These are phyloP conservation scores for Pipistrellus nathusii DNA, from an alignment of 2,797 vertebrate genomes.

Conservation along the genomic window DNA sequence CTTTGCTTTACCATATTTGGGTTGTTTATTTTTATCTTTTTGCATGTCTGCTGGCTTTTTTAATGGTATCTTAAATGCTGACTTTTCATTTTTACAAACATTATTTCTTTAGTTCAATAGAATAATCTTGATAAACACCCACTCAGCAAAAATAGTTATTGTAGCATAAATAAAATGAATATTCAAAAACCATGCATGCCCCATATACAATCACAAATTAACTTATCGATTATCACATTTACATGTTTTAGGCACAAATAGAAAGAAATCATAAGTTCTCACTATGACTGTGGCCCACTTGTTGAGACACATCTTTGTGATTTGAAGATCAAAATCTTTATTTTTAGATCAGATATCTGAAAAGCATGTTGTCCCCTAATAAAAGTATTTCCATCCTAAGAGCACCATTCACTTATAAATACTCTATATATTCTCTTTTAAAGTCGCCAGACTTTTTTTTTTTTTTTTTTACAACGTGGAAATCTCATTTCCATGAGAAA, in stretches of 20 bases:
- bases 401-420: constrained; percentile 42
- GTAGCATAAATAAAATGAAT: background rate
- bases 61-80: background rate
- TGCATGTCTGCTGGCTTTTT: background rate
- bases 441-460: constrained; percentile 46
- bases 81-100: background rate
- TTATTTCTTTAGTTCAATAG: background rate
- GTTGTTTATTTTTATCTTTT: background rate
- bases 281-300: background rate
- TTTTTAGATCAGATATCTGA: constrained; percentile 62
- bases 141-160: background rate
- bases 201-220: background rate
- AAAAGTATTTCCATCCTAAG: constrained; percentile 64
- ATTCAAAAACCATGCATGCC: background rate
- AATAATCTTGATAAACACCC: background rate
- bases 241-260: background rate
- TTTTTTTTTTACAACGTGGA: background rate
- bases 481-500: constrained; percentile 71
- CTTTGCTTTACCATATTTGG: background rate
- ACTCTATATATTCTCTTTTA: constrained; percentile 60
- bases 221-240: background rate
- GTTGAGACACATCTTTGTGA: background rate
- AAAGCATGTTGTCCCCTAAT: constrained; percentile 27
- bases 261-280: background rate
- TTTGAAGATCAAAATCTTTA: background rate